Base-by-base conservation (phyloP, 2,888 invertebrate species). In the Mesorhabditis belari region DNA sequence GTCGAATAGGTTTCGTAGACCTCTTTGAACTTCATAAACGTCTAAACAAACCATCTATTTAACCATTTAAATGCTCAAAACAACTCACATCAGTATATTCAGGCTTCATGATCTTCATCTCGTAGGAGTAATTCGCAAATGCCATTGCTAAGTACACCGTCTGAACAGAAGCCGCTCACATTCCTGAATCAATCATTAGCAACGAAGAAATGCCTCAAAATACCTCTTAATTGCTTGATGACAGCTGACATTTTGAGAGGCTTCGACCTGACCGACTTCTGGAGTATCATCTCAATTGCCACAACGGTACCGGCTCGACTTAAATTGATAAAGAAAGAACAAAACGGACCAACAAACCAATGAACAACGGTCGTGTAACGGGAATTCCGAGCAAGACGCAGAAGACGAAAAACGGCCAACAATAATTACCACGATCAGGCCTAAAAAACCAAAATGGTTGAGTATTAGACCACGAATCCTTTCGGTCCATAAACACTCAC, bases 341-440 rank as follows among this genome's bases (percentile, higher is more conserved):
- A 50, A 19, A 55, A 58, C 52, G 58, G 51, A 26, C 66, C 66
- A 5, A 64, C 66, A 23, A 62, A 64, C 52, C 66, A 66, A 25
- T 66, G 66, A 9, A 66, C 62, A n/a, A 64, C 29, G 25, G 58
- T 55, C 1, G 66, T 55, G 23, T 28, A 52, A 12, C 27, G 28
- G 12, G 58, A 55, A 6, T 59, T 49, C 5, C 66, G 61, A 17
- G 61, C 25, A n/a, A 35, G 9, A 2, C 51, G 55, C 19, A 66
- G 57, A n/a, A 64, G 21, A 4, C 63, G 58, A 21, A 66, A 60
- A 3, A 56, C 54, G 3, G 61, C 61, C 49, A 49, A 49, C 28
- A 57, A 23, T 52, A 59, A 56, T 28, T 61, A 56, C 23, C 64
- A 27, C 57, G 57, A 44, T 66, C 66, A 6, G 66, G 66, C 64